phyloP scores from a whole-genome alignment of 2,888 invertebrate species.

The Aphodius sticticus region DNA sequence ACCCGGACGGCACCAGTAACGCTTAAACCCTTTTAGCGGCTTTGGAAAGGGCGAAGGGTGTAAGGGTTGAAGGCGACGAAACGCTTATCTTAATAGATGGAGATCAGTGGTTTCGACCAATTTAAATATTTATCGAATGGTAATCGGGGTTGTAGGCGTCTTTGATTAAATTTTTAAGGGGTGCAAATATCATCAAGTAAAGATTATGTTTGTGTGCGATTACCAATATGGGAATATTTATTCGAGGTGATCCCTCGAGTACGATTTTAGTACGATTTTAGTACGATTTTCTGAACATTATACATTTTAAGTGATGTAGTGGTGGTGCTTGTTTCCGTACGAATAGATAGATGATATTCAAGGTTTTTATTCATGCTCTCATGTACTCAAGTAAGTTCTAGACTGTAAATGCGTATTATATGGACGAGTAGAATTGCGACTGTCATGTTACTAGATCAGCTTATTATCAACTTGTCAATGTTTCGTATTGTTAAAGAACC shows the following conservation, averaged over 20 bases:
- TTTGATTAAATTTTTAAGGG: neutral
- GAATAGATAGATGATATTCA: no score
- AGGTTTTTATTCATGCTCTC: no score
- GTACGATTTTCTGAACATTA: neutral
- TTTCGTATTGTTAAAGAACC: no score
- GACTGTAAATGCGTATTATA: no score
- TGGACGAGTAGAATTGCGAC: no score
- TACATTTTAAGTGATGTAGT: neutral
- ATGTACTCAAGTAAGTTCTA: no score
- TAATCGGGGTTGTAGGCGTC: neutral
- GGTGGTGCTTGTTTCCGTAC: no score
- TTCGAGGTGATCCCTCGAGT: no score
- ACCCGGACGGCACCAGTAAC: neutral
- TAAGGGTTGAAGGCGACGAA: neutral
- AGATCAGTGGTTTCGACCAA: neutral
- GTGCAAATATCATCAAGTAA: neutral
- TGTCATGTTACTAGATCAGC: no score
- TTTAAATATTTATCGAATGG: slow-evolving; percentile 4
- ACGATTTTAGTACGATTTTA: no score
- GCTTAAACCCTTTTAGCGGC: neutral
- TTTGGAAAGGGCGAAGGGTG: neutral
- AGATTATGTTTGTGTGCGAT: neutral
- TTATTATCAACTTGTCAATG: no score
- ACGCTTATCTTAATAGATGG: neutral
- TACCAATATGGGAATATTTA: no score